Percentiles rank a stretch among this genome's conserved stretches.
Conservation (phyloP, 2,888 invertebrate genomes). For the Noctua pronuba region DNA sequence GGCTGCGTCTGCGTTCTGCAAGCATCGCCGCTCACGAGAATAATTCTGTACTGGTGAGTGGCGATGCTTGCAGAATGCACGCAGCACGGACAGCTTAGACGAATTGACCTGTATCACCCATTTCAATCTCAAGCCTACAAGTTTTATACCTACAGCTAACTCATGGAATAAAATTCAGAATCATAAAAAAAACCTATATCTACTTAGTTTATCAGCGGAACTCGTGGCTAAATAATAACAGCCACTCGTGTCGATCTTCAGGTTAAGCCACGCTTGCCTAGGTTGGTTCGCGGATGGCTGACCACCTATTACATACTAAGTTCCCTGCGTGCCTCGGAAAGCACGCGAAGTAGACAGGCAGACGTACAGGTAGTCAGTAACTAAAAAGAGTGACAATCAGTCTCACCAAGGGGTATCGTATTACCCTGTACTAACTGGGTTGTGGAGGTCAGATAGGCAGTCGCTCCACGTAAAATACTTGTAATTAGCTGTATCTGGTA, state of each 20-base stretch:
- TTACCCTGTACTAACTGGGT: neutral
- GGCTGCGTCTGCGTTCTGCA: neutral
- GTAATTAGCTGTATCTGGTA: neutral
- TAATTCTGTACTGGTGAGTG: neutral
- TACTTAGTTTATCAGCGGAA: neutral
- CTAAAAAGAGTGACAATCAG: too few species aligned
- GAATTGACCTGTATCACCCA: neutral
- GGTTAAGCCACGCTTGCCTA: neutral
- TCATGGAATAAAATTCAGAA: neutral
- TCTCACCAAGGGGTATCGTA: neutral
- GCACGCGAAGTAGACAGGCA: too few species aligned
- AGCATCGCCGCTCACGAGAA: neutral
- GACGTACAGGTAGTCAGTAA: too few species aligned
- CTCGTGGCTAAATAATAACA: neutral
- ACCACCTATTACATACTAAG: neutral
- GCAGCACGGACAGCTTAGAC: neutral
- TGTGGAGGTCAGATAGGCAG: neutral
- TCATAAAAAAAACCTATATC: neutral
- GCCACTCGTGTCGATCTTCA: neutral
- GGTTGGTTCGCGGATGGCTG: neutral
- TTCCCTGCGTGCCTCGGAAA: neutral
- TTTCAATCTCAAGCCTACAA: neutral
- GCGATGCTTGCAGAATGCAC: neutral
- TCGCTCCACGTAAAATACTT: neutral
- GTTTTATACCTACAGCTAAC: too few species aligned